phyloP scores from a whole-genome alignment of 2,113 vertebrate species.

The Nipponia nippon region DNA sequence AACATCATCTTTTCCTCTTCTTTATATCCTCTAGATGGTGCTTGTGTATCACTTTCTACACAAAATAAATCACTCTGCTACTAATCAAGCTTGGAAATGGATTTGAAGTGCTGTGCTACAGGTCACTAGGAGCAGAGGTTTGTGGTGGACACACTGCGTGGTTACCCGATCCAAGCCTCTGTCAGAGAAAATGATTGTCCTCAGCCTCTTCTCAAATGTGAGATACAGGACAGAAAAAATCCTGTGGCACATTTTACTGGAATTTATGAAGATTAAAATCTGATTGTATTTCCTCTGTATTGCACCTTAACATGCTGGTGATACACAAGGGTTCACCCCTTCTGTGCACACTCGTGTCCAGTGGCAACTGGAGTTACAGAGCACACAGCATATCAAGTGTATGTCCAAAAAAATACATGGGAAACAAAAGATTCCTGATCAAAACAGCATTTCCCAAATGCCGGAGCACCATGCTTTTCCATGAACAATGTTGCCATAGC shows the following conservation, averaged over 20 bases:
- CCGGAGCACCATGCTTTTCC: neutral
- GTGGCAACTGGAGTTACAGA: neutral
- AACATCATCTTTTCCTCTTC: neutral
- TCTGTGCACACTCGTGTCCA: accelerated
- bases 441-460: neutral
- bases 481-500: accelerated
- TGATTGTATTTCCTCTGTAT: neutral
- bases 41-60: neutral
- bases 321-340: neutral
- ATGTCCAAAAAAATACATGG: neutral
- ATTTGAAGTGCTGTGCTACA: neutral
- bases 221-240: neutral
- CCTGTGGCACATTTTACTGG: neutral
- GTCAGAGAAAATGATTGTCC: neutral
- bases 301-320: neutral
- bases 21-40: slow-evolving; percentile 57
- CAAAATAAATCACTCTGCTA: neutral
- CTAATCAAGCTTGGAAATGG: neutral
- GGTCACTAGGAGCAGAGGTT: neutral
- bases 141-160: neutral
- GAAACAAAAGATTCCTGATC: neutral
- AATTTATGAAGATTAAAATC: neutral
- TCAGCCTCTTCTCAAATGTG: neutral
- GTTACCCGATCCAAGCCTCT: neutral
- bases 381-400: no score